These are phyloP conservation scores for Epinephelus fuscoguttatus DNA, from an alignment of 2,113 vertebrate genomes.

Conservation along the genomic window DNA sequence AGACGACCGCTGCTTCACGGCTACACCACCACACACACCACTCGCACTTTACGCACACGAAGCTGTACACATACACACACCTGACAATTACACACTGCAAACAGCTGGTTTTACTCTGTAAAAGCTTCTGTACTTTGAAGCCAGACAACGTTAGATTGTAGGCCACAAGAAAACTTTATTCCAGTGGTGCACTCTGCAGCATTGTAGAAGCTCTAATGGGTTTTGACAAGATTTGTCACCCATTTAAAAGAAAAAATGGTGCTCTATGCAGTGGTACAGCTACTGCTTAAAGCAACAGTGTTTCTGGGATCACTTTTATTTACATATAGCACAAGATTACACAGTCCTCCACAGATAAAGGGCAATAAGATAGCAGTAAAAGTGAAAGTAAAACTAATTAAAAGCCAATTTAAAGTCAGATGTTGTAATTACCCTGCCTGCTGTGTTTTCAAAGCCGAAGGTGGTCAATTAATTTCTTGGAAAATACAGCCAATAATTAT, in stretches of 20 bases:
- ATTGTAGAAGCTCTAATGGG: not conserved
- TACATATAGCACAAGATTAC: not conserved
- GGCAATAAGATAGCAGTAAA: not conserved
- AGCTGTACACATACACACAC: constrained; percentile 33
- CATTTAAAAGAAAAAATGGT: constrained; percentile 16
- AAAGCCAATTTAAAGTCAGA: not conserved
- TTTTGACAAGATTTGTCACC: constrained; percentile 1
- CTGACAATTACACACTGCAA: constrained; percentile 46
- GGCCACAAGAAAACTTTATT: constrained; percentile 9
- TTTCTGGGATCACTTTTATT: not conserved
- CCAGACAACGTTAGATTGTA: constrained; percentile 6
- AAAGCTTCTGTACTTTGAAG: constrained; percentile 7
- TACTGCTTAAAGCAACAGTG: not conserved
- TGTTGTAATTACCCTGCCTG: not conserved
- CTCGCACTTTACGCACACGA: constrained; percentile 20
- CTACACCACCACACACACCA: constrained; percentile 64
- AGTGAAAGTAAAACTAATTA: constrained; percentile 16
- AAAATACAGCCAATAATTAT: not conserved
- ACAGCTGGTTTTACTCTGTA: constrained; percentile 58
- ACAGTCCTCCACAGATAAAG: not conserved
- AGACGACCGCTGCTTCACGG: constrained; percentile 68
- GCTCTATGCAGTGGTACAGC: not conserved
- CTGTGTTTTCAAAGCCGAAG: not conserved
- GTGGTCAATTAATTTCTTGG: not conserved
- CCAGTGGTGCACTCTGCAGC: not conserved